Evolutionary conservation across 2,113 vertebrate species (phyloP).

Genomic region (Barbus barbus): DNA sequence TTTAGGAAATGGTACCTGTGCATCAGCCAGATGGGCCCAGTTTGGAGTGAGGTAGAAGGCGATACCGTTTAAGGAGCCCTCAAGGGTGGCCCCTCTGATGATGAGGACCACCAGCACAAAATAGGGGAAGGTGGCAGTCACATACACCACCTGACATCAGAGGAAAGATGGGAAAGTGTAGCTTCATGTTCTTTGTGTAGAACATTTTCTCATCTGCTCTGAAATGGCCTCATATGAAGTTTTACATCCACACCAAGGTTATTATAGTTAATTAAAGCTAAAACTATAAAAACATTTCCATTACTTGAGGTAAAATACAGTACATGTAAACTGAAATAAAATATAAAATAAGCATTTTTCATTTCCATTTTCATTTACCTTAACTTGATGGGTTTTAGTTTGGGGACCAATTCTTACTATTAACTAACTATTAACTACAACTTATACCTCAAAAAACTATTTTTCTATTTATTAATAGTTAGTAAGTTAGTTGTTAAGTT

Average conservation of each 20-base stretch:
- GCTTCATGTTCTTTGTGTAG: not conserved
- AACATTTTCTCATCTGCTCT: not conserved
- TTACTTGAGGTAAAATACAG: no score
- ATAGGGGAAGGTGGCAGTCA: conserved; percentile 81
- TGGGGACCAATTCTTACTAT: no score
- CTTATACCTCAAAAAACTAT: no score
- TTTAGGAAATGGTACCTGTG: conserved; percentile 70
- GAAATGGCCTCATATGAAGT: not conserved
- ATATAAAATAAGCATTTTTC: no score
- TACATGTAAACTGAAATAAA: no score
- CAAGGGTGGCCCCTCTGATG: conserved; percentile 73
- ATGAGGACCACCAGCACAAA: conserved; percentile 78
- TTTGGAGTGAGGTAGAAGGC: conserved; percentile 78
- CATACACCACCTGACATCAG: conserved; percentile 75
- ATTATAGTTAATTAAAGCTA: not conserved
- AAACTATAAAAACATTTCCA: not conserved
- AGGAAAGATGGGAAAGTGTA: conserved; percentile 22
- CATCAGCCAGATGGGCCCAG: conserved; percentile 74
- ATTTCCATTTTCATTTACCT: no score
- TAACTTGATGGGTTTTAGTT: no score
- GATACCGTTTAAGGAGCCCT: conserved; percentile 77
- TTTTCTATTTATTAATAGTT: no score
- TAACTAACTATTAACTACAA: no score
- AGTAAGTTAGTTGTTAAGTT: no score
- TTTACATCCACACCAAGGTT: not conserved